Conservation (phyloP, 2,797 vertebrate genomes). For the Siniperca scherzeri region DNA sequence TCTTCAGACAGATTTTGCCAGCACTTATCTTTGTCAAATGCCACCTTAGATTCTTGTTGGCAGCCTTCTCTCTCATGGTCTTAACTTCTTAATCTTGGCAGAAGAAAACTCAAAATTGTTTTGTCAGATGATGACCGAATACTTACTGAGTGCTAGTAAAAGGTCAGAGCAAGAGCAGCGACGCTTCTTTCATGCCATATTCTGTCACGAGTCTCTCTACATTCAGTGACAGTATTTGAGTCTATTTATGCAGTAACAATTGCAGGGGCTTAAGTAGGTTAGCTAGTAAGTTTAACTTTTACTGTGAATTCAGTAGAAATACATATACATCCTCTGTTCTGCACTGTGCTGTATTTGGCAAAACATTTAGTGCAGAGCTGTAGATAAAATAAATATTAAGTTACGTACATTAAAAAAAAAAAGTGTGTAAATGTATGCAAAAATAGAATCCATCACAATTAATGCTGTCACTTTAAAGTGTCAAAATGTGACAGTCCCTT, state of each 20-base stretch:
- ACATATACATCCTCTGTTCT: neutral
- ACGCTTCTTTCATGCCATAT: constrained; percentile 5
- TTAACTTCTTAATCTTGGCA: constrained; percentile 58
- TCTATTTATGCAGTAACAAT: constrained; percentile 10
- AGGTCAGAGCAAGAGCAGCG: constrained; percentile 43
- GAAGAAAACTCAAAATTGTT: constrained; percentile 48
- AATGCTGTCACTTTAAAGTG: neutral
- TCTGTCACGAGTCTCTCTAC: neutral
- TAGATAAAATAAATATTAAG: neutral
- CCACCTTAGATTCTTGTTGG: constrained; percentile 61
- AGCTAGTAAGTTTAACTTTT: constrained; percentile 1
- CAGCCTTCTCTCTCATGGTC: constrained; percentile 47
- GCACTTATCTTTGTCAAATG: constrained; percentile 75
- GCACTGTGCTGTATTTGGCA: neutral
- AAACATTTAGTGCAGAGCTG: neutral
- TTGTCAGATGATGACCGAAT: constrained; percentile 47
- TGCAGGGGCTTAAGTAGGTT: too few relatives aligned
- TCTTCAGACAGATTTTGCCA: constrained; percentile 60
- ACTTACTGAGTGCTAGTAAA: constrained; percentile 42
- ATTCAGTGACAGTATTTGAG: neutral
- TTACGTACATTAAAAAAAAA: neutral
- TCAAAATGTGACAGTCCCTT: neutral
- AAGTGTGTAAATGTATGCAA: neutral
- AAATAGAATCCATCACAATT: neutral
- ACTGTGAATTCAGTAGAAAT: neutral